Evolutionary conservation across 2,888 invertebrate species (phyloP).

Genomic region (Ditula angustiorana): DNA sequence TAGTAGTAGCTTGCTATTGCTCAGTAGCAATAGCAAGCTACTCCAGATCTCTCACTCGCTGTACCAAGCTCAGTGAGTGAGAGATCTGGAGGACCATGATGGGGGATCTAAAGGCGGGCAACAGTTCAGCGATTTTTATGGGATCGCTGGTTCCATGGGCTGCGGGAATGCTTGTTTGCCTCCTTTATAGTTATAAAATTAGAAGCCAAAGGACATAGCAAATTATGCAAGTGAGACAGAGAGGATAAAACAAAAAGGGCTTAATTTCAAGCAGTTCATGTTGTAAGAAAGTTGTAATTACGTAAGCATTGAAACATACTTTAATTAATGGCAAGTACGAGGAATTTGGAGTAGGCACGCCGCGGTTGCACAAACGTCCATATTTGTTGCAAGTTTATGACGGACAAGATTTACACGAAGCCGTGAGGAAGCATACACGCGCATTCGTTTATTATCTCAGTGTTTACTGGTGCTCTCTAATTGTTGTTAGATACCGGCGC

Average conservation of each 20-base stretch:
- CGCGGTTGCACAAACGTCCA: slow-evolving; percentile 29
- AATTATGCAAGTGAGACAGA: slow-evolving; percentile 17
- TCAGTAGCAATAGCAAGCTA: too few species aligned
- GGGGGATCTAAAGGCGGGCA: too few species aligned
- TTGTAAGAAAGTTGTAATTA: slow-evolving; percentile 27
- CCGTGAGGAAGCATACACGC: slow-evolving; percentile 50
- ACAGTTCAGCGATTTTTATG: too few species aligned
- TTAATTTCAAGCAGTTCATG: slow-evolving; percentile 6
- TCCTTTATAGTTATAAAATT: too few species aligned
- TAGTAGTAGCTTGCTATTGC: too few species aligned
- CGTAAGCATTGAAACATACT: slow-evolving; percentile 24
- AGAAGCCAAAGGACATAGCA: neutral
- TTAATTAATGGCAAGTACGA: slow-evolving; percentile 31
- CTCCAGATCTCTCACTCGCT: too few species aligned
- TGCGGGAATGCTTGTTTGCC: too few species aligned
- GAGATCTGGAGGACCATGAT: too few species aligned
- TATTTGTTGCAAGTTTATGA: slow-evolving; percentile 58
- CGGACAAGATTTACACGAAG: slow-evolving; percentile 47
- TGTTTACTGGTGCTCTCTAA: slow-evolving; percentile 62
- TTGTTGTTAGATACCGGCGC: slow-evolving; percentile 49
- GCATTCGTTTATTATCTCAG: slow-evolving; percentile 67
- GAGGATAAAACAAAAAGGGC: slow-evolving; percentile 8
- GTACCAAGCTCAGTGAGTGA: too few species aligned
- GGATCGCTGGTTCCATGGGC: too few species aligned
- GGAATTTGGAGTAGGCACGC: slow-evolving; percentile 27